A percentile compares a stretch with the other conserved stretches of the same genome.
Evolutionary conservation across 2,888 invertebrate species (phyloP).

Genomic region (Cataglyphis cursor): DNA sequence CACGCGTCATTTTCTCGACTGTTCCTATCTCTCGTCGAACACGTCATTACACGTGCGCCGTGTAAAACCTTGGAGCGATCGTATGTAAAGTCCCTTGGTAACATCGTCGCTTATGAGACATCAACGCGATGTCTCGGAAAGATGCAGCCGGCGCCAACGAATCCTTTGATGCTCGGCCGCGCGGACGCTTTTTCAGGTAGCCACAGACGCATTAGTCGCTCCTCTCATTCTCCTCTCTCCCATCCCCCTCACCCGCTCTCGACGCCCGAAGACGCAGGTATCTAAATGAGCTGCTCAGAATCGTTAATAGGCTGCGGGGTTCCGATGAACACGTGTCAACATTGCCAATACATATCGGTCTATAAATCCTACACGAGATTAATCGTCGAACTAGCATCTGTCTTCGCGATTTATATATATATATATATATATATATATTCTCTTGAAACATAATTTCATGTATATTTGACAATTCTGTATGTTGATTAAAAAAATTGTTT

Average conservation of each 20-base stretch:
- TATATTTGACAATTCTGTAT: neutral
- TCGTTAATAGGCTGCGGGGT: constrained; percentile 80
- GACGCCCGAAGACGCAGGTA: constrained; percentile 70
- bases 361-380: constrained; percentile 7
- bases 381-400: constrained; percentile 2
- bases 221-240: constrained; percentile 77
- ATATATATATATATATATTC: neutral
- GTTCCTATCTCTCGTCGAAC: constrained; percentile 15
- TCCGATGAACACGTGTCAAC: constrained; percentile 81
- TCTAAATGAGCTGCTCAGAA: constrained; percentile 86
- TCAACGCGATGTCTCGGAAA: constrained; percentile 69
- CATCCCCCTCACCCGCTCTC: constrained; percentile 65
- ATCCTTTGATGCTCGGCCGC: constrained; percentile 85
- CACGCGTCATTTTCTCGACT: constrained; percentile 3
- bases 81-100: constrained; percentile 64
- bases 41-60: constrained; percentile 20
- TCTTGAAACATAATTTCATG: neutral
- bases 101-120: constrained; percentile 60
- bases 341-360: constrained; percentile 47
- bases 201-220: constrained; percentile 87
- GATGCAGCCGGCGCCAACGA: constrained; percentile 85
- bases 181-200: constrained; percentile 85
- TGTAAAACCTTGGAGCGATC: constrained; percentile 59
- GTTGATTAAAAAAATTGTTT: neutral
- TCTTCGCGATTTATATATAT: neutral